These are phyloP conservation scores for Tachina fera DNA, from an alignment of 2,888 invertebrate species.

Conservation along the genomic window DNA sequence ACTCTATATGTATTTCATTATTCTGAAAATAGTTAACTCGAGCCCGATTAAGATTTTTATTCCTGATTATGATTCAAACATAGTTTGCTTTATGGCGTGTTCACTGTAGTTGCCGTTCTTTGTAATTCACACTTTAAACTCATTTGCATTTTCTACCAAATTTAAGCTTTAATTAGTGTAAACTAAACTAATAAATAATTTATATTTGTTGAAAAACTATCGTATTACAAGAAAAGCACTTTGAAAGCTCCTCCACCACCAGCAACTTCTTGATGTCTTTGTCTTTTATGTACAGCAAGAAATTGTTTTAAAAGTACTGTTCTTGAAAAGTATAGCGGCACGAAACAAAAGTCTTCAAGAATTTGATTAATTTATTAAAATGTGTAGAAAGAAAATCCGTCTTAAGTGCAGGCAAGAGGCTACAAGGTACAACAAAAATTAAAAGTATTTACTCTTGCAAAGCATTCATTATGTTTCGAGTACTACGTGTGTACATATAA, in stretches of 20 bases:
- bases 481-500: not conserved
- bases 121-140: not conserved
- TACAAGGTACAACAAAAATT: conserved; percentile 12
- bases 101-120: not conserved
- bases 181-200: conserved; percentile 8
- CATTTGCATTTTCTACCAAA: not conserved
- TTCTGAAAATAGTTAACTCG: no score
- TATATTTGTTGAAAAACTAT: conserved; percentile 30
- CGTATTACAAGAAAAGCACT: conserved; percentile 13
- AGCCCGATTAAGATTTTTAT: no score
- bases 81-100: no score
- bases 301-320: not conserved
- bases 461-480: conserved; percentile 11
- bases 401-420: conserved; percentile 34
- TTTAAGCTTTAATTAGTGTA: not conserved
- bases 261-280: conserved; percentile 23
- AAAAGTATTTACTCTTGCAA: conserved; percentile 32
- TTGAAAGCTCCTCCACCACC: not conserved
- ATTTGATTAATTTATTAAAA: conserved; percentile 67
- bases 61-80: no score
- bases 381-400: conserved; percentile 37
- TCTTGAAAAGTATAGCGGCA: conserved; percentile 3
- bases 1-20: no score
- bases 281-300: not conserved
- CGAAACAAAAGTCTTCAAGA: conserved; percentile 8